These are phyloP conservation scores for Drosophila anomalipes DNA, from an alignment of 2,888 invertebrate genomes.

Conservation along the genomic window DNA sequence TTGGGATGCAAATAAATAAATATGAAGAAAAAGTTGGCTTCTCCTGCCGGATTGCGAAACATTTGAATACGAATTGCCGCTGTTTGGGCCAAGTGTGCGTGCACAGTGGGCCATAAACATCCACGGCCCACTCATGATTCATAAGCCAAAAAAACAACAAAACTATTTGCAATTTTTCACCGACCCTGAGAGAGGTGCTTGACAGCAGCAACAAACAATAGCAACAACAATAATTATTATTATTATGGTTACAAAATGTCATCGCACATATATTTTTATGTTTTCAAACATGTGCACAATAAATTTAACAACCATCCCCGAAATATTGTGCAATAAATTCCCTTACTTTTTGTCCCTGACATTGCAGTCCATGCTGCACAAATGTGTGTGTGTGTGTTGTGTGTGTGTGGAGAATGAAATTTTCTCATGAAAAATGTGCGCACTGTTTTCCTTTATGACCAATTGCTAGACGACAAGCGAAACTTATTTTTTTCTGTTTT, in stretches of 20 bases:
- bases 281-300: constrained; percentile 68
- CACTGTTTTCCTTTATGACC: constrained; percentile 54
- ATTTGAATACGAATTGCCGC: constrained; percentile 39
- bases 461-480: constrained; percentile 23
- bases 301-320: constrained; percentile 37
- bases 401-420: constrained; percentile 29
- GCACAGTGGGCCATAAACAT: constrained; percentile 64
- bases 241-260: constrained; percentile 47
- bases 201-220: constrained; percentile 62
- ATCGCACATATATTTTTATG: constrained; percentile 51
- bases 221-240: constrained; percentile 40
- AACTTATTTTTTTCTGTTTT: background rate
- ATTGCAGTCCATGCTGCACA: constrained; percentile 55
- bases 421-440: constrained; percentile 38
- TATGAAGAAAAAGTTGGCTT: constrained; percentile 22
- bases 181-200: constrained; percentile 73
- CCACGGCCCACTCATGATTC: constrained; percentile 63
- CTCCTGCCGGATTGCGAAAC: constrained; percentile 28
- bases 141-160: constrained; percentile 41
- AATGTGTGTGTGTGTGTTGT: constrained; percentile 16
- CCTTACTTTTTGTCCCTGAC: constrained; percentile 65
- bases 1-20: constrained; percentile 48
- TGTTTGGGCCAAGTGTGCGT: constrained; percentile 21
- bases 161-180: constrained; percentile 59
- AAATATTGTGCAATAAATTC: constrained; percentile 58